A percentile compares a stretch with the other conserved stretches of the same genome.
These are phyloP conservation scores for Acronicta aceris DNA, from an alignment of 2,888 invertebrate genomes.

Conservation along the genomic window DNA sequence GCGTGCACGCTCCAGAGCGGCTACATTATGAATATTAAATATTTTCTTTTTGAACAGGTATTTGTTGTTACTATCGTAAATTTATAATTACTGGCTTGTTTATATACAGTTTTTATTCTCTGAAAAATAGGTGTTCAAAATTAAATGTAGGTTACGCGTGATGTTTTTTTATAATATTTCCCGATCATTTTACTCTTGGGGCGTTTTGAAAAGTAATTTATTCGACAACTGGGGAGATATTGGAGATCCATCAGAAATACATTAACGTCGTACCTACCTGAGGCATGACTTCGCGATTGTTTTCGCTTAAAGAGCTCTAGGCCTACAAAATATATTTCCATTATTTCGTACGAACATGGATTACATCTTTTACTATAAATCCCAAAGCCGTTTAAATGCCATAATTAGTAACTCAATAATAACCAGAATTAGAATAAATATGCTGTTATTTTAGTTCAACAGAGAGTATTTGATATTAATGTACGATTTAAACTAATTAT, in stretches of 20 bases:
- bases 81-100: conserved; percentile 39
- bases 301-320: conserved; percentile 64
- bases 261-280: conserved; percentile 79
- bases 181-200: conserved; percentile 37
- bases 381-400: conserved; percentile 22
- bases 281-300: conserved; percentile 71
- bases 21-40: conserved; percentile 71
- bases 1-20: conserved; percentile 73
- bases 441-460: conserved; percentile 34
- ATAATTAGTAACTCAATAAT: conserved; percentile 28
- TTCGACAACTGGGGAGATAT: conserved; percentile 77
- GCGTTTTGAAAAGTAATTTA: conserved; percentile 72
- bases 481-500: conserved; percentile 53
- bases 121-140: conserved; percentile 7
- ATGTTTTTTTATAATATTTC: conserved; percentile 34
- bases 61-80: conserved; percentile 33
- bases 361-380: neutral
- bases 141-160: conserved; percentile 32
- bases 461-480: conserved; percentile 33
- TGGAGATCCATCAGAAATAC: conserved; percentile 87
- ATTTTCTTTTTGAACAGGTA: conserved; percentile 63
- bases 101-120: conserved; percentile 32
- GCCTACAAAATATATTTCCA: conserved; percentile 52
- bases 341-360: conserved; percentile 26
- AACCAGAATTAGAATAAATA: conserved; percentile 30